Evolutionary conservation across 1,140 invertebrate genomes (phyloP).

Genomic region (Theocolax elegans): DNA sequence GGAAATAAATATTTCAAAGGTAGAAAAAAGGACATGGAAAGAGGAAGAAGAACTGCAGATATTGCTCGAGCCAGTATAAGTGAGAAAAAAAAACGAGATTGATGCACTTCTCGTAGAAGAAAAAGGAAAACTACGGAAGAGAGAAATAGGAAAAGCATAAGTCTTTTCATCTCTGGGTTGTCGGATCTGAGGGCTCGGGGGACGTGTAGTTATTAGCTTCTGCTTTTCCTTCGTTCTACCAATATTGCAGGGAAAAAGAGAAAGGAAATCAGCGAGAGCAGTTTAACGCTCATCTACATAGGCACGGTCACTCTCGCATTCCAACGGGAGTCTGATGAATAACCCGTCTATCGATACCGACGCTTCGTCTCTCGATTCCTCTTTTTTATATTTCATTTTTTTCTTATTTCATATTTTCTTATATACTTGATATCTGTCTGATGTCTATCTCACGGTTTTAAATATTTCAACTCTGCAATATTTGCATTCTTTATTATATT

Average conservation of each 20-base stretch:
- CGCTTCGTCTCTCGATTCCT: too few relatives aligned
- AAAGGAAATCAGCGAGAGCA: not conserved
- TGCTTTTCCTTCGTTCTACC: conserved; percentile 11
- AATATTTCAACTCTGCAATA: too few relatives aligned
- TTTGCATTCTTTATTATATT: too few relatives aligned
- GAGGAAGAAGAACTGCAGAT: not conserved
- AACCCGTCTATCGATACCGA: not conserved
- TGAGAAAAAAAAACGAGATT: not conserved
- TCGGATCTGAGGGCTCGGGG: not conserved
- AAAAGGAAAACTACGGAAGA: not conserved
- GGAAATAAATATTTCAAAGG: not conserved
- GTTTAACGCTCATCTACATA: conserved; percentile 7
- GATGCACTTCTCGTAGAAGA: too few relatives aligned
- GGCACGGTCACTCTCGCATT: not conserved
- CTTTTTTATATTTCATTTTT: not conserved
- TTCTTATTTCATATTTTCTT: not conserved
- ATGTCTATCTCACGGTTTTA: too few relatives aligned
- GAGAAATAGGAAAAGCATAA: not conserved
- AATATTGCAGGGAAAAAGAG: not conserved
- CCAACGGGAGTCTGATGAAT: conserved; percentile 11
- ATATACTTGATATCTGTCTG: too few relatives aligned
- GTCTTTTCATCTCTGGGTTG: conserved; percentile 17
- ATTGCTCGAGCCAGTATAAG: not conserved
- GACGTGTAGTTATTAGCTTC: conserved; percentile 28
- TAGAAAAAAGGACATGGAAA: not conserved